A percentile compares a stretch with the other conserved stretches of the same genome.
These are phyloP conservation scores for Acleris cristana DNA, from an alignment of 2,888 invertebrate genomes.

Conservation along the genomic window DNA sequence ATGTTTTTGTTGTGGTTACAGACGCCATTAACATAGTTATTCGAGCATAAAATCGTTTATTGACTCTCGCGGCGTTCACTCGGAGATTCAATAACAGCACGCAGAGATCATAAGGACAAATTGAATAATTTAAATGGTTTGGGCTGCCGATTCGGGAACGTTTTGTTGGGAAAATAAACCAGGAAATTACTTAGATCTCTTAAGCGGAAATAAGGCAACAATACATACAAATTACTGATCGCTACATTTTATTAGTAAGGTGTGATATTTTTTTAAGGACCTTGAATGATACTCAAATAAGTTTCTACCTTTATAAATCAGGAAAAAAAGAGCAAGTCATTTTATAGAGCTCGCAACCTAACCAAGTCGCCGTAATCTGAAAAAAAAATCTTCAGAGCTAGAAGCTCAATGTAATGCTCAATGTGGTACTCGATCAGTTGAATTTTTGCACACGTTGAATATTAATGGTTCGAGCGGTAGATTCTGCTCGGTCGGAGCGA, in stretches of 20 bases:
- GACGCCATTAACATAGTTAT: slow-evolving; percentile 72
- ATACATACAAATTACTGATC: no score
- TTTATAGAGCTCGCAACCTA: no score
- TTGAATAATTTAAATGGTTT: slow-evolving; percentile 30
- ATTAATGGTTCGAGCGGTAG: slow-evolving; percentile 28
- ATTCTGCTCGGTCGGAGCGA: slow-evolving; percentile 13
- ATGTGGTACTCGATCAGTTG: slow-evolving; percentile 19
- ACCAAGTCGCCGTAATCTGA: not conserved
- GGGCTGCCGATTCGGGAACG: slow-evolving; percentile 22
- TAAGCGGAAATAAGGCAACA: no score
- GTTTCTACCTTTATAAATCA: no score
- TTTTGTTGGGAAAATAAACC: slow-evolving; percentile 15
- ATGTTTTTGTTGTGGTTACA: slow-evolving; percentile 64
- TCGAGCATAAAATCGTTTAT: slow-evolving; percentile 72
- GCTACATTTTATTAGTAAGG: no score
- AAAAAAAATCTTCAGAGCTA: not conserved
- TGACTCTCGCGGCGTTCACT: slow-evolving; percentile 57
- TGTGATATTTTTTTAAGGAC: no score
- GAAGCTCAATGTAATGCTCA: not conserved
- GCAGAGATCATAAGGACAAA: slow-evolving; percentile 34
- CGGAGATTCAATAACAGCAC: slow-evolving; percentile 48
- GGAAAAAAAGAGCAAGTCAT: no score
- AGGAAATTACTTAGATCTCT: not conserved
- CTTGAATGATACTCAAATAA: no score
- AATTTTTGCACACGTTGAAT: slow-evolving; percentile 37